Conservation (phyloP, 2,888 invertebrate species). For the Heteromyza rotundicornis region DNA sequence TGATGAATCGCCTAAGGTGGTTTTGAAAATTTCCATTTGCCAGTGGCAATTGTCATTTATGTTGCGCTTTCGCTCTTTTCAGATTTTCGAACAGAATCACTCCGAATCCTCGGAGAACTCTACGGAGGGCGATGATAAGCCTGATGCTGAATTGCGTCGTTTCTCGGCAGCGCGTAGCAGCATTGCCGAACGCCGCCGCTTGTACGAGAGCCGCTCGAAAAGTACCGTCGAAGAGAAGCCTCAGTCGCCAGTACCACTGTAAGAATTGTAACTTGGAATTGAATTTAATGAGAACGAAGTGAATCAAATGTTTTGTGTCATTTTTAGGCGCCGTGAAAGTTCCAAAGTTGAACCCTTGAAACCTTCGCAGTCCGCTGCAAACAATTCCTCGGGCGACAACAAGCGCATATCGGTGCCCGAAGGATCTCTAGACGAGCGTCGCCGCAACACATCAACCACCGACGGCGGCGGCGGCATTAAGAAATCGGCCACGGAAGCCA, state of each 20-base stretch:
- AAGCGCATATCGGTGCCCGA: slow-evolving; percentile 60
- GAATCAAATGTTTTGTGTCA: background rate
- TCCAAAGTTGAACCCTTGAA: slow-evolving; percentile 53
- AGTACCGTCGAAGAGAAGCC: slow-evolving; percentile 73
- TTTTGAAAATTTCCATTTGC: slow-evolving; percentile 24
- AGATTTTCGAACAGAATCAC: slow-evolving; percentile 61
- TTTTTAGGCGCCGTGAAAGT: slow-evolving; percentile 70
- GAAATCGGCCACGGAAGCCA: slow-evolving; percentile 63
- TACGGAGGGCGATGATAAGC: slow-evolving; percentile 65
- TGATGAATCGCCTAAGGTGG: slow-evolving; percentile 61
- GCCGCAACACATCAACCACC: slow-evolving; percentile 39
- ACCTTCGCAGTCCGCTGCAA: slow-evolving; percentile 62
- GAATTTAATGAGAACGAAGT: background rate
- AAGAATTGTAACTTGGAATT: slow-evolving; percentile 43
- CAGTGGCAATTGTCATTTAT: background rate
- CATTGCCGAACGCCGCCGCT: slow-evolving; percentile 78
- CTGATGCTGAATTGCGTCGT: slow-evolving; percentile 65
- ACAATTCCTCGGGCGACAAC: slow-evolving; percentile 37
- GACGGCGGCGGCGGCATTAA: slow-evolving; percentile 41
- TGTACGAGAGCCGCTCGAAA: slow-evolving; percentile 78
- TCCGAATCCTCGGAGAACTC: slow-evolving; percentile 65
- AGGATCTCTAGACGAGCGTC: slow-evolving; percentile 53
- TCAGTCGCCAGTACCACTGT: slow-evolving; percentile 76
- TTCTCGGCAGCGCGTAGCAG: slow-evolving; percentile 72
- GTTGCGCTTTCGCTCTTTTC: slow-evolving; percentile 10